These are phyloP conservation scores for Temnothorax unifasciatus DNA, from an alignment of 2,888 invertebrate genomes.

Conservation along the genomic window DNA sequence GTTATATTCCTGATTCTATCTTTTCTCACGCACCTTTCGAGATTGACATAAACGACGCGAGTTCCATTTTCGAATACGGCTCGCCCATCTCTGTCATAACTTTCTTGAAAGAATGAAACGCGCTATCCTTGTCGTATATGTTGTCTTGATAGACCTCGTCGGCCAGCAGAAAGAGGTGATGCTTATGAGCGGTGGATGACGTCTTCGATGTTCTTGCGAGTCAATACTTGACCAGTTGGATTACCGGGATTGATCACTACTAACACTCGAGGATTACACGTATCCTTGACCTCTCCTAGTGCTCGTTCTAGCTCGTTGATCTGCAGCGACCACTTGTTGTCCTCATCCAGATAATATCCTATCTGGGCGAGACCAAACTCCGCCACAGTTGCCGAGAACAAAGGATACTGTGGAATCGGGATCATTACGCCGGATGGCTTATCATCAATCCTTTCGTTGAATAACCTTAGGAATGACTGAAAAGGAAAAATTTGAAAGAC, in stretches of 20 bases:
- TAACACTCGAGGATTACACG: slow-evolving; percentile 92
- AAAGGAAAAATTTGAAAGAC: slow-evolving; percentile 35
- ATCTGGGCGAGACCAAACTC: slow-evolving; percentile 96
- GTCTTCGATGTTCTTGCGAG: slow-evolving; percentile 94
- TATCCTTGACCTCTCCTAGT: slow-evolving; percentile 88
- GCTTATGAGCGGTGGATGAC: slow-evolving; percentile 95
- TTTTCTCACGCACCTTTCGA: slow-evolving; percentile 91
- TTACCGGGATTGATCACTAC: slow-evolving; percentile 99
- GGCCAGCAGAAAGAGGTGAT: slow-evolving; percentile 94
- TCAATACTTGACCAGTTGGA: slow-evolving; percentile 98
- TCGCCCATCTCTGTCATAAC: slow-evolving; percentile 95
- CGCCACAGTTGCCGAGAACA: slow-evolving; percentile 97
- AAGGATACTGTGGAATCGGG: slow-evolving; percentile 99
- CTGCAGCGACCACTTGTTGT: slow-evolving; percentile 94
- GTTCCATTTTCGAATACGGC: slow-evolving; percentile 94
- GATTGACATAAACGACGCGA: slow-evolving; percentile 98
- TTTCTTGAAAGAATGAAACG: slow-evolving; percentile 98
- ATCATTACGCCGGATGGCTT: slow-evolving; percentile 93
- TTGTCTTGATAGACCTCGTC: slow-evolving; percentile 99
- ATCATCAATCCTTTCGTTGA: slow-evolving; percentile 81
- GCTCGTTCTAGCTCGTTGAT: slow-evolving; percentile 93
- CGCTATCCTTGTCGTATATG: slow-evolving; percentile 94
- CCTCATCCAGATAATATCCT: slow-evolving; percentile 97
- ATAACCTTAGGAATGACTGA: slow-evolving; percentile 86
- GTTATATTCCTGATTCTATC: too few species aligned